Conservation (phyloP, 2,113 vertebrate genomes). For the Mixornis gularis region DNA sequence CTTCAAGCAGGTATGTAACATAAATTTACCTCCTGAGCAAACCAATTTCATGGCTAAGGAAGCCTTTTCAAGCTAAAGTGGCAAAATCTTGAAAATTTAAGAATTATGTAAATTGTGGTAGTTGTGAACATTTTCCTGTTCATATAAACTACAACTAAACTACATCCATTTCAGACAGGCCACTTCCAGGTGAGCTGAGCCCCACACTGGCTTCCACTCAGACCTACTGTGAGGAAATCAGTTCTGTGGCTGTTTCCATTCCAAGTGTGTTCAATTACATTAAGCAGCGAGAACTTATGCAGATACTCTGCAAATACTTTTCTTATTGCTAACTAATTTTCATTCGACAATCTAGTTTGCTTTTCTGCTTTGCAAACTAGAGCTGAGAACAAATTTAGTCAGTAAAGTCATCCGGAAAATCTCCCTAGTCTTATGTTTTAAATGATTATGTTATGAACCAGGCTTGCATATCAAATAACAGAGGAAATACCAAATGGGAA, state of each 20-base stretch:
- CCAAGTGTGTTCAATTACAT: not conserved
- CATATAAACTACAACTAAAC: not conserved
- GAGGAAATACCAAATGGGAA: conserved; percentile 34
- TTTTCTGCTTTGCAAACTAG: conserved; percentile 23
- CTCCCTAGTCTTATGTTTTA: not conserved
- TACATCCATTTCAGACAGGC: not conserved
- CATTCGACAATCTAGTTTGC: conserved; percentile 11
- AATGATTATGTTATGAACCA: conserved; percentile 22
- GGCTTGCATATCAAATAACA: conserved; percentile 16
- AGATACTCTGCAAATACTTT: not conserved
- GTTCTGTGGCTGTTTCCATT: not conserved
- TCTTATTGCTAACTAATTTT: conserved; percentile 2
- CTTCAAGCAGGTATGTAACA: not conserved
- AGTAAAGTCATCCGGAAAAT: conserved; percentile 11
- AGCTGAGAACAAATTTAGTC: not conserved
- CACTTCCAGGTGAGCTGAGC: not conserved
- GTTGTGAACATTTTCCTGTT: not conserved
- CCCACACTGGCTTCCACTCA: not conserved
- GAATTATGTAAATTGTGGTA: not conserved
- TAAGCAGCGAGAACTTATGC: not conserved
- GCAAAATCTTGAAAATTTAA: not conserved
- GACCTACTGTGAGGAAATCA: not conserved
- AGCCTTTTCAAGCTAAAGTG: not conserved
- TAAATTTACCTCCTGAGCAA: not conserved
- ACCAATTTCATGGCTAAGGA: not conserved